Base-by-base conservation (phyloP, 2,888 invertebrate genomes). In the Margaritifera margaritifera region DNA sequence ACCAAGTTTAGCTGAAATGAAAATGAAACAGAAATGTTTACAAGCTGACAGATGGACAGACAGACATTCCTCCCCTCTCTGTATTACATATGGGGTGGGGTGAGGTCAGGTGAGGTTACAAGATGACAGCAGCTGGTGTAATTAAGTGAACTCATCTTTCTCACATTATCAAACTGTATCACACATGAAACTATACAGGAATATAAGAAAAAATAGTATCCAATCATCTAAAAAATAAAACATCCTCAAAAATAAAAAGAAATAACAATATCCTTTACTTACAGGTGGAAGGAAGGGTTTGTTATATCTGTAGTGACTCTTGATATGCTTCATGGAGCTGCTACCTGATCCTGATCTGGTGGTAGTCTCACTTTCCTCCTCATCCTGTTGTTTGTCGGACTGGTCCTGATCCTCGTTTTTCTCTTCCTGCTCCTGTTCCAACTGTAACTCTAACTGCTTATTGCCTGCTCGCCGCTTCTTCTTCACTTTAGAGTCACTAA, bases 271-370 rank as follows among this genome's bases (percentile, higher is more conserved):
- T 42, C 42, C 24, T 50, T 31, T 52, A 81, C 86, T 82, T 78
- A 88, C 86, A 22, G 86, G 84, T 25, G 86, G 86, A 56, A 86
- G 80, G 24, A 77, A 74, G 18, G 85, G 81, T 73, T 86, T 86
- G 75, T 87, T 87, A 77, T 84, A 87, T 62, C 84, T 81, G 74
- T 88, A 88, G 68, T 86, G 84, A 74, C 85, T 85, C 58, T 78
- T 80, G 64, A 80, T 75, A 62, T 70, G 78, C 69, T 75, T 82
- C 42, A 42, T 42, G 11, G 42, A 42, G 69, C 75, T 78, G 69
- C 79, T n/a, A n/a, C n/a, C n/a, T n/a, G n/a, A n/a, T n/a, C n/a
- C 77, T 31, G 74, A 62, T 63, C 75, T 78, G 61, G 64, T 67
- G 27, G 66, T 69, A 24, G 76, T 71, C 8, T 74, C 68, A 52